Conservation (phyloP, 2,888 invertebrate genomes). For the Ophraella communa region DNA sequence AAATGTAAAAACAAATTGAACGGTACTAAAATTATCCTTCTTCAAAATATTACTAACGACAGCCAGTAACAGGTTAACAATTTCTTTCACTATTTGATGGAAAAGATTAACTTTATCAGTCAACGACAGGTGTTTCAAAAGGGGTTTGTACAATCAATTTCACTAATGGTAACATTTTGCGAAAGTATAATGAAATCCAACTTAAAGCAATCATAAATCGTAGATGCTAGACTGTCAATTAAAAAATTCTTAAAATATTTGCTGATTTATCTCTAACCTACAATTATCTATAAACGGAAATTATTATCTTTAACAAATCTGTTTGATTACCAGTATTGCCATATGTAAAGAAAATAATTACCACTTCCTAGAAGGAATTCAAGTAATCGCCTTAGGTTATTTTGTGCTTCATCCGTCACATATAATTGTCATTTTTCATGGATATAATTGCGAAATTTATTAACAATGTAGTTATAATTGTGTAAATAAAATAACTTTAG, state of each 20-base stretch:
- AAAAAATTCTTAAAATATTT: neutral
- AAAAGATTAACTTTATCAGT: no score
- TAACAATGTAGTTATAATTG: neutral
- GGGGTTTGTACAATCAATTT: no score
- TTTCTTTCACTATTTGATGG: no score
- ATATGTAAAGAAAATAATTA: neutral
- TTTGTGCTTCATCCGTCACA: neutral
- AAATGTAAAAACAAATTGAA: no score
- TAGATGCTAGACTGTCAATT: no score
- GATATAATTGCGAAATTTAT: neutral
- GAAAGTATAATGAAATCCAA: no score
- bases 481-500: neutral
- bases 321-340: neutral
- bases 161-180: no score
- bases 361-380: neutral
- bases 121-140: no score
- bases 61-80: no score
- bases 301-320: conserved; percentile 5
- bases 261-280: neutral
- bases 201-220: no score
- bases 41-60: no score
- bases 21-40: no score
- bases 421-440: neutral
- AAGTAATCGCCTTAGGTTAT: neutral
- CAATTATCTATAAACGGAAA: conserved; percentile 4